Evolutionary conservation across 2,797 vertebrate genomes (phyloP), one percentile per base, ranked within the genome.

Genomic region (Leuciscus waleckii): DNA sequence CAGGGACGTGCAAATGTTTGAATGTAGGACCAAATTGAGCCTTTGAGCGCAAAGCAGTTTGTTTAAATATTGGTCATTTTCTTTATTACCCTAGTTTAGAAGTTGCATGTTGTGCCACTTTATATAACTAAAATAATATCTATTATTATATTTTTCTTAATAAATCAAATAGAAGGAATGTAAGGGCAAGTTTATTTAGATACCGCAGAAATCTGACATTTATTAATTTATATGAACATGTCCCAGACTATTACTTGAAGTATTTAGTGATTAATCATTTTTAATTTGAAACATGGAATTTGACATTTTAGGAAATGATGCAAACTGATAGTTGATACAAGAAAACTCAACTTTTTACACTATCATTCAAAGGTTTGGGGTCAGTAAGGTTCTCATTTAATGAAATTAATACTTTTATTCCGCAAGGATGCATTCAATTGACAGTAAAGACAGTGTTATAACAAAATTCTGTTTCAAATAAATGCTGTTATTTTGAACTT

Each of bases 21-120:
- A 85, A 71, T 79, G 68, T 80, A 80, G 77, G 76, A 85, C 83
- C 76, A 85, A 85, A 80, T 43, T 26, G 56, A 84, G 68, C 58
- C 41, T 85, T 82, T n/a, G 49, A 73, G 69, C 19, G 5, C 39
- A 32, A 61, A 73, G 61, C 56, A 58, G 51, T 82, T 82, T 82
- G 41, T 73, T 85, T 79, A 73, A 61, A 85, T 79, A 73, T 70
- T 58, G 65, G 37, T 84, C 74, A 78, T 78, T 56, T 56, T 84
- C 46, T 49, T 67, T 54, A 68, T 69, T 79, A 35, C 49, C 19
- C 39, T 79, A 85, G 67, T 3, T 85, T 71, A 85, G 67, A 79
- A 56, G 16, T 71, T 85, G 83, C 83, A 79, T 85, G 83, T 85
- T 51, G 41, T 85, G 43, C 68, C 37, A 85, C 51, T 78, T 85